Percentiles rank a stretch among this genome's conserved stretches.
Conservation (phyloP, 2,113 vertebrate species). For the Glaucomys volans region DNA sequence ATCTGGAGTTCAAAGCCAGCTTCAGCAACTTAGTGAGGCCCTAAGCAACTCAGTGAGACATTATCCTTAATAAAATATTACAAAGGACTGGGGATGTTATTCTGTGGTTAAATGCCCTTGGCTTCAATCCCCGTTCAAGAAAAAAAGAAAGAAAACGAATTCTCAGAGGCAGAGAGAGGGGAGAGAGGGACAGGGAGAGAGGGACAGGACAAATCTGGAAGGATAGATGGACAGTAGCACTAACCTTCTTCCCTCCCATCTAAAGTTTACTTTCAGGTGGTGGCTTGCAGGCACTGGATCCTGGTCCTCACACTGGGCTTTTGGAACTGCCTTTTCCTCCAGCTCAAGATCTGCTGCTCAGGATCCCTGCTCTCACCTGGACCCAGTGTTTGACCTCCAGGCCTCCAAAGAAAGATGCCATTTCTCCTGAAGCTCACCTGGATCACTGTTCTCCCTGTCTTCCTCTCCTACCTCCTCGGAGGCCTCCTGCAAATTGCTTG, state of each 20-base stretch:
- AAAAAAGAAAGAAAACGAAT: no score
- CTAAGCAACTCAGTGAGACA: no score
- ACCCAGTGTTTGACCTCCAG: no score
- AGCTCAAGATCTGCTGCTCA: background rate
- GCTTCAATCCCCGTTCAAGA: no score
- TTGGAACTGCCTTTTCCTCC: background rate
- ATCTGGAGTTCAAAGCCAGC: no score
- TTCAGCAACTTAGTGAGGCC: no score
- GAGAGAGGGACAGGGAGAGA: background rate
- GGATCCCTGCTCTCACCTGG: background rate
- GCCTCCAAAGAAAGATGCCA: background rate
- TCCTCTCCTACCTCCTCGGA: background rate
- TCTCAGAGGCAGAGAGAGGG: background rate
- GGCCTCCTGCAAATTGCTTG: background rate
- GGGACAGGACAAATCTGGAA: background rate
- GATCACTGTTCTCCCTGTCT: background rate
- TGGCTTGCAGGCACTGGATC: background rate
- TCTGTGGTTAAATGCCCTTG: no score
- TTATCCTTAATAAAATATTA: no score
- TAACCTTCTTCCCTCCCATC: background rate
- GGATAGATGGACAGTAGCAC: rapidly evolving
- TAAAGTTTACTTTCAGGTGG: background rate
- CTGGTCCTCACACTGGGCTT: background rate
- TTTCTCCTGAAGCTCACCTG: background rate
- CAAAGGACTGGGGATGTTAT: no score